Conservation (phyloP, 2,797 vertebrate species). For the Cryptoprocta ferox region DNA sequence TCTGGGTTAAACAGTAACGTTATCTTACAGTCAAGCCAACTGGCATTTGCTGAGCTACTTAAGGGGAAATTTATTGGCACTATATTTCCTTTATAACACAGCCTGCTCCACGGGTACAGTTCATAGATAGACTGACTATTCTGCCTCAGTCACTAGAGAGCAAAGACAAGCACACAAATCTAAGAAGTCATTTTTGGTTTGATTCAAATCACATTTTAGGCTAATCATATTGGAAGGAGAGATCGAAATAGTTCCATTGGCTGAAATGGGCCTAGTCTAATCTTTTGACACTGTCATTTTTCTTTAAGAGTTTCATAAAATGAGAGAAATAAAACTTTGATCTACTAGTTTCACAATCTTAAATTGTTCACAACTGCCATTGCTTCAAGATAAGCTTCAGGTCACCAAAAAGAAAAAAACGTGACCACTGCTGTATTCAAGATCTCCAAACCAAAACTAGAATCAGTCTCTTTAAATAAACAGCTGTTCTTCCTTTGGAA, state of each 20-base stretch:
- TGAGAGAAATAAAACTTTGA: background rate
- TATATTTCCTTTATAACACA: slow-evolving; percentile 49
- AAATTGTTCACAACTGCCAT: background rate
- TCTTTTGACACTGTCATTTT: background rate
- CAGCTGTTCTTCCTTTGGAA: background rate
- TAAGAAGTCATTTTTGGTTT: slow-evolving; percentile 4
- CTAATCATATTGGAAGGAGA: background rate
- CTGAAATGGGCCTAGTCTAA: background rate
- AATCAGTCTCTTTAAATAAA: background rate
- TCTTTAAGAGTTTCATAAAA: slow-evolving; percentile 41
- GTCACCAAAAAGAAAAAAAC: background rate
- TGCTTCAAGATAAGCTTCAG: background rate
- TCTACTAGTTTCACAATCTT: background rate
- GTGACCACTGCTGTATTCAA: background rate
- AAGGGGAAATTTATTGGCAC: slow-evolving; percentile 39
- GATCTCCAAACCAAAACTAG: background rate
- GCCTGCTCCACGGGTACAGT: background rate
- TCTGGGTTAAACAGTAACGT: slow-evolving; percentile 57
- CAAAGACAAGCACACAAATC: background rate
- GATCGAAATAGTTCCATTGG: background rate
- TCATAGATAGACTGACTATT: background rate
- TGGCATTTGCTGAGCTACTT: slow-evolving; percentile 46
- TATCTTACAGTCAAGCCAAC: slow-evolving; percentile 20
- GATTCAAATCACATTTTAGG: slow-evolving; percentile 54
- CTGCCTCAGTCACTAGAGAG: background rate